Base-by-base conservation (phyloP, 2,797 vertebrate species). In the Manis crassicaudata region DNA sequence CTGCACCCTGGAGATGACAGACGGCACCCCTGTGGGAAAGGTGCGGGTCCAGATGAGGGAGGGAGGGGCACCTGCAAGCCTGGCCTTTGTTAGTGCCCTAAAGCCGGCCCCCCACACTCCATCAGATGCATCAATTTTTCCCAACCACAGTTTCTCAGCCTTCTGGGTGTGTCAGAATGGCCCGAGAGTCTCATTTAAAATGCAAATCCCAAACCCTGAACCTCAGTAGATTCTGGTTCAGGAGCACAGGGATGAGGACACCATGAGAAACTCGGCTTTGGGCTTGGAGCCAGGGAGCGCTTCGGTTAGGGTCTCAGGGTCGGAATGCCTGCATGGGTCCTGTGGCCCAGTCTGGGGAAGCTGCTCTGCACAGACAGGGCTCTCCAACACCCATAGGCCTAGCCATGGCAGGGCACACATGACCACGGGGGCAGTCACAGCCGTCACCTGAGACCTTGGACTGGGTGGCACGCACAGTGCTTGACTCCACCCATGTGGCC, bases 301-400 rank as follows among this genome's bases (percentile, higher is more conserved):
- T 46, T 65, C 11, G 0, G 17, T 25, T 67, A 73, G 40, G 85
- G n/a, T 25, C 13, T 62, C 5, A 0, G 2, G 54, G 56, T n/a
- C 68, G 29, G 32, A 25, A 35, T 0, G 40, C 23, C 35, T 14
- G 83, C 46, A 54, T 27, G 32, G 58, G 58, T 23, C 18, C 70
- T 21, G 2, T 0, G 5, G 72, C 3, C 46, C 0, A 2, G 62
- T 16, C 11, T 27, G 0, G 0, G 2, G 60, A 25, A 50, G 75
- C 32, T 58, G 60, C 54, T 60, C 84, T 40, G 43, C 50, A 80
- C 14, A n/a, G 8, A 43, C 8, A 58, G 43, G 80, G 18, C 60
- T n/a, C 75, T 79, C 37, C 0, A 0, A 29, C 20, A 46, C 65
- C 68, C 3, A 0, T 13, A 70, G 83, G 54, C 32, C n/a, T 4